Evolutionary conservation across 2,113 vertebrate species (phyloP), one percentile per base, ranked within the genome.

Genomic region (Urocitellus parryii): DNA sequence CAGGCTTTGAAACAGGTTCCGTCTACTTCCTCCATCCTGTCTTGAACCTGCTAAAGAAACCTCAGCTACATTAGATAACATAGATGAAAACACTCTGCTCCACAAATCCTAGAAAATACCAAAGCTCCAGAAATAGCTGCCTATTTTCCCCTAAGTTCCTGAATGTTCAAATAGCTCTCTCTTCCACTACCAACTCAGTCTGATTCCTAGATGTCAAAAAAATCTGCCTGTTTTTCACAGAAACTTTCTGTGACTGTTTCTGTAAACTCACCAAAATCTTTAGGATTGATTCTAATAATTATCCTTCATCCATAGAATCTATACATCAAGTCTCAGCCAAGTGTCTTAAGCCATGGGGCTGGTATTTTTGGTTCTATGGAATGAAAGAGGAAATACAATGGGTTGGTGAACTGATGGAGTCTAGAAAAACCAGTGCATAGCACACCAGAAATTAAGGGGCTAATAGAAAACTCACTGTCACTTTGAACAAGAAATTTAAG

Each of bases 91-190:
- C 24, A 95, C 58, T 77, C 39, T 87, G 37, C 37, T 82, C 56
- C 32, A 92, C 63, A 48, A 92, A 92, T 89, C n/a, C 72, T 94
- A 90, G 39, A 91, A 96, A 95, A 96, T 53, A 77, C 56, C 90
- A 67, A 80, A 80, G 10, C 39, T 96, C 85, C 37, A 92, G 61
- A 95, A 92, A 90, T 73, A 76, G 53, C n/a, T 78, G 53, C 56
- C 95, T 88, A 74, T 86, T 97, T 96, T 82, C 93, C 87, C 80
- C 78, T 90, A 87, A 93, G 80, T 78, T n/a, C 70, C 65, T 93
- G 65, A 76, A 90, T 32, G 48, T 13, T 72, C 80, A 80, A 90
- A 84, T 8, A 82, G 39, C 34, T 79, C 48, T 90, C 91, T 93
- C 37, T 83, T 83, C 72, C 83, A 45, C 72, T 76, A 84, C 61